These are phyloP conservation scores for Caenorhabditis plicata DNA, from an alignment of 2,888 invertebrate genomes.

Conservation along the genomic window DNA sequence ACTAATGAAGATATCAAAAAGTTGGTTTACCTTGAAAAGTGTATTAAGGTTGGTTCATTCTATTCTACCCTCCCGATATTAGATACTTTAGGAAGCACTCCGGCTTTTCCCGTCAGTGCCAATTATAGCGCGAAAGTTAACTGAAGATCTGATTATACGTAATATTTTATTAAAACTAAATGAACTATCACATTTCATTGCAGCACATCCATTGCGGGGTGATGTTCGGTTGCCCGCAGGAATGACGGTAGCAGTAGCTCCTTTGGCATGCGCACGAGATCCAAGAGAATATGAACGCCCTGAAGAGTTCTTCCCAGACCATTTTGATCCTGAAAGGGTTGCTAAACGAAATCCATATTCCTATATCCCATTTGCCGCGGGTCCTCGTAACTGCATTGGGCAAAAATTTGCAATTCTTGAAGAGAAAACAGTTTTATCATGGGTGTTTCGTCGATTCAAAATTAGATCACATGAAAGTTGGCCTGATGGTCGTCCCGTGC, in stretches of 20 bases:
- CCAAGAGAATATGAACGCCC: constrained; percentile 59
- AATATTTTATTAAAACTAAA: neutral
- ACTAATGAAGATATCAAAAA: constrained; percentile 63
- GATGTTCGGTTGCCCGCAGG: constrained; percentile 59
- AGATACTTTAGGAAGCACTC: constrained; percentile 57
- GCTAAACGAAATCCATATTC: constrained; percentile 52
- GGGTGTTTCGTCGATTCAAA: constrained; percentile 22
- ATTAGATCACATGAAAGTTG: constrained; percentile 15
- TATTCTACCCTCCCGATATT: too few relatives aligned
- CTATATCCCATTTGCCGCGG: constrained; percentile 61
- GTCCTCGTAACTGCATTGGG: constrained; percentile 61
- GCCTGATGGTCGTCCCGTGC: constrained; percentile 17
- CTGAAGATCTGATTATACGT: constrained; percentile 43
- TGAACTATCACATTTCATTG: neutral
- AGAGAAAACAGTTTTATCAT: constrained; percentile 65
- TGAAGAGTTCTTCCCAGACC: constrained; percentile 67
- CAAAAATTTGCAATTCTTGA: constrained; percentile 68
- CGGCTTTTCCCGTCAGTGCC: constrained; percentile 47
- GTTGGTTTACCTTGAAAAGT: constrained; percentile 59
- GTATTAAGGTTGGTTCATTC: too few relatives aligned
- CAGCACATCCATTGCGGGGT: constrained; percentile 24
- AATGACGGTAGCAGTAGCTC: constrained; percentile 52
- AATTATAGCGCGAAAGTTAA: constrained; percentile 33
- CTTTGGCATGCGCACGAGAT: constrained; percentile 65
- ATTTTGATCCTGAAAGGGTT: constrained; percentile 66